These are phyloP conservation scores for Elysia crispata DNA, from an alignment of 2,888 invertebrate genomes.

Conservation along the genomic window DNA sequence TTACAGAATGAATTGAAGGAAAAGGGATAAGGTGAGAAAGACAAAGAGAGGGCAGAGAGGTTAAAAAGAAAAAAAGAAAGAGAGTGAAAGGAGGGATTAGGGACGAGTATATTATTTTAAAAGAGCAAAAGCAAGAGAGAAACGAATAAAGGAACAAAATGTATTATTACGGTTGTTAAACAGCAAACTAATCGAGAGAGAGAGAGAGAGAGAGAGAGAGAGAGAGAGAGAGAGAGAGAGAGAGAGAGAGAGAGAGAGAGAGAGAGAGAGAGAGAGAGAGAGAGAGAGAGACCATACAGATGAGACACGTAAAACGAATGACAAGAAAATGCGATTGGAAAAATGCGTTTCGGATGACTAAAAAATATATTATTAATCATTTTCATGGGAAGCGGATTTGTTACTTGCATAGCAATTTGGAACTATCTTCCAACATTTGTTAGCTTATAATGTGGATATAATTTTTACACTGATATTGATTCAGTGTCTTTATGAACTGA, in stretches of 20 bases:
- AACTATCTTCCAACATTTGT: too few species aligned
- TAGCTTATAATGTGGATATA: too few species aligned
- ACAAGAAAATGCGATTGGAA: too few species aligned
- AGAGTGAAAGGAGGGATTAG: background rate
- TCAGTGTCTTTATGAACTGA: too few species aligned
- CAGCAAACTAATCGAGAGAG: background rate
- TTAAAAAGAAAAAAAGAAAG: background rate
- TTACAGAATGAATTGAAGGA: background rate
- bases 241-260: background rate
- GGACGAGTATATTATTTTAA: too few species aligned
- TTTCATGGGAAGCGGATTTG: too few species aligned
- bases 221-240: background rate
- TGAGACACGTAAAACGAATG: slow-evolving; percentile 3
- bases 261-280: too few species aligned
- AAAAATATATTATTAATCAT: too few species aligned
- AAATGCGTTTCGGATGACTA: too few species aligned
- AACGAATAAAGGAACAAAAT: background rate
- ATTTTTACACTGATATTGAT: too few species aligned
- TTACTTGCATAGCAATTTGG: too few species aligned
- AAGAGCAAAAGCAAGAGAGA: background rate
- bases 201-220: background rate
- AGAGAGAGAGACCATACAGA: background rate
- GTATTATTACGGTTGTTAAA: too few species aligned
- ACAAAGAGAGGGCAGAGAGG: background rate
- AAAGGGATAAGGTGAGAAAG: background rate